Base-by-base conservation (phyloP, 2,113 vertebrate genomes). In the Spermophilus dauricus region DNA sequence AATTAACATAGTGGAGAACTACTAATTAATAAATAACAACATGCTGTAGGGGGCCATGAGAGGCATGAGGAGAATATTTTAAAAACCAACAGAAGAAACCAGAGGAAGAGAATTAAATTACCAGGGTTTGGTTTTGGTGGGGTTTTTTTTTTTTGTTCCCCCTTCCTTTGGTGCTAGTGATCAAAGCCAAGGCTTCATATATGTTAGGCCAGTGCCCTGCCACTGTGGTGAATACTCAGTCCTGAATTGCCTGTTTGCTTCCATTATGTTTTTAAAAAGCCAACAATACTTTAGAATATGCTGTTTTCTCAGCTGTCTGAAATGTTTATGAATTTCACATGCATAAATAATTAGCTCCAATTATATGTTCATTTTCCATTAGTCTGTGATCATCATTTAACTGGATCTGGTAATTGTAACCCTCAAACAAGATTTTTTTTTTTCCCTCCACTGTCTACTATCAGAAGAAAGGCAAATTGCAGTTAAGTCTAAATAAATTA, bases 401-500 rank as follows among this genome's bases (percentile, higher is more conserved):
- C 56, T 93, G 18, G 39, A 89, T 61, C 34, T 56, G 18, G 3
- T 83, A 75, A 86, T 81, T 32, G 37, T 94, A 56, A 83, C 8
- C 45, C 81, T 92, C n/a, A 45, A 56, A 92, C 77, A 70, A 75
- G 24, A 37, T 39, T 56, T 75, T 67, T 75, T 75, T 67, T 95
- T 58, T 95, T 58, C n/a, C 10, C 1, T 34, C 42, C 39, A 42
- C 28, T 88, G 18, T 28, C 11, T 89, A 20, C 45, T 85, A 2
- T 90, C 26, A 83, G 32, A 32, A 84, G 16, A 85, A 96, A 92
- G 45, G n/a, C 53, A 86, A 85, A 89, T 65, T 86, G 39, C 14
- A 90, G 3, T 94, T 85, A 92, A 90, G 30, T 51, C 94, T 95
- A 42, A 95, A 42, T 83, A 86, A 96, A 80, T 92, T 37, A 80